Conservation (phyloP, 2,888 invertebrate genomes). For the Himalopsyche kuldschensis region DNA sequence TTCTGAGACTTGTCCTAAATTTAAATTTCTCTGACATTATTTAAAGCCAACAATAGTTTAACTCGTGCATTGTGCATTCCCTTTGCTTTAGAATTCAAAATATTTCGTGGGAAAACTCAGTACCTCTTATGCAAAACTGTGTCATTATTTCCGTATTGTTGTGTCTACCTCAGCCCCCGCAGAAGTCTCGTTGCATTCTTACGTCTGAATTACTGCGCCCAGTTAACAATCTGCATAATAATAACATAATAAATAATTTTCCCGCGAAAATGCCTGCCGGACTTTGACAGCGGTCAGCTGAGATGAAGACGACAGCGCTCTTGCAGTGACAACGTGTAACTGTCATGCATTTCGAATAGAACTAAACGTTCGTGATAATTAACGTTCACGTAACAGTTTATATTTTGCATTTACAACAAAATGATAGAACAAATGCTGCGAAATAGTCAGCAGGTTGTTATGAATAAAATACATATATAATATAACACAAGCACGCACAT, state of each 20-base stretch:
- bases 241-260: background rate
- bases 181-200: constrained; percentile 8
- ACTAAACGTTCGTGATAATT: background rate
- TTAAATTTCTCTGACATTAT: background rate
- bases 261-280: background rate
- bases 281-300: background rate
- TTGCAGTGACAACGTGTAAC: background rate
- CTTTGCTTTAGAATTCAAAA: background rate
- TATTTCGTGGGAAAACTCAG: constrained; percentile 12
- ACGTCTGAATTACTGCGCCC: background rate
- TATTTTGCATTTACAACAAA: background rate
- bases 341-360: background rate
- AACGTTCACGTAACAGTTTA: background rate
- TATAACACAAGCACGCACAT: too few species aligned
- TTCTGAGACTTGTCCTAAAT: too few species aligned
- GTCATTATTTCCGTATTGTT: constrained; percentile 21
- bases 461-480: too few species aligned
- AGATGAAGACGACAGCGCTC: background rate
- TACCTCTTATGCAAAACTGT: background rate
- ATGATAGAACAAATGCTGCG: background rate
- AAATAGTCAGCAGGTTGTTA: too few species aligned
- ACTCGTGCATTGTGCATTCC: background rate
- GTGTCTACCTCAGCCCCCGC: constrained; percentile 9
- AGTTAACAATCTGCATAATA: background rate
- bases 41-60: background rate